These are phyloP conservation scores for Cyanoramphus novaezelandiae DNA, from an alignment of 2,113 vertebrate species.

Conservation along the genomic window DNA sequence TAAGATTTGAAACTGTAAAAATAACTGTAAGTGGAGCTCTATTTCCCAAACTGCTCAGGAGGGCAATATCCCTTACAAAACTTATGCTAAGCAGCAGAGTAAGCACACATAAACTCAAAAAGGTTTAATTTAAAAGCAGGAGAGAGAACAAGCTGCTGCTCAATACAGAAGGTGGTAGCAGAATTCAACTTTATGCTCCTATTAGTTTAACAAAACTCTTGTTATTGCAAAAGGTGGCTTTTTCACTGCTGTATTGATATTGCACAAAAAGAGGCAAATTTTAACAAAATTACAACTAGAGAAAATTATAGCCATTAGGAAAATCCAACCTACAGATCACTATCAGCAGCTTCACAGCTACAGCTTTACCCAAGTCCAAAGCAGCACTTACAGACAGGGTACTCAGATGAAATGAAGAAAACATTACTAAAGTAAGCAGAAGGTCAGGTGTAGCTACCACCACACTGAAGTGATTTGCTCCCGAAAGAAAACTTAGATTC, in stretches of 20 bases:
- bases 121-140: background rate
- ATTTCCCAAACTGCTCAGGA: background rate
- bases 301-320: background rate
- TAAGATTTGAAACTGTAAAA: background rate
- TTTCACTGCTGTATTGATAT: background rate
- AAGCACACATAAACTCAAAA: background rate
- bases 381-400: background rate
- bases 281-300: background rate
- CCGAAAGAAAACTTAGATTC: background rate
- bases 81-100: background rate
- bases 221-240: background rate
- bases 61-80: background rate
- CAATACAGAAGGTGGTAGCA: background rate
- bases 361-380: background rate
- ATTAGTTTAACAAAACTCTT: background rate
- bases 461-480: background rate
- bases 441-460: background rate
- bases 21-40: background rate
- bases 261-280: background rate
- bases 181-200: background rate
- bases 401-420: background rate
- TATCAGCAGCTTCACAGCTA: background rate
- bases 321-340: background rate
- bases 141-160: background rate
- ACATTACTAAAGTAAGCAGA: background rate